Conservation (phyloP, 2,888 invertebrate species). For the Himalopsyche japonica region DNA sequence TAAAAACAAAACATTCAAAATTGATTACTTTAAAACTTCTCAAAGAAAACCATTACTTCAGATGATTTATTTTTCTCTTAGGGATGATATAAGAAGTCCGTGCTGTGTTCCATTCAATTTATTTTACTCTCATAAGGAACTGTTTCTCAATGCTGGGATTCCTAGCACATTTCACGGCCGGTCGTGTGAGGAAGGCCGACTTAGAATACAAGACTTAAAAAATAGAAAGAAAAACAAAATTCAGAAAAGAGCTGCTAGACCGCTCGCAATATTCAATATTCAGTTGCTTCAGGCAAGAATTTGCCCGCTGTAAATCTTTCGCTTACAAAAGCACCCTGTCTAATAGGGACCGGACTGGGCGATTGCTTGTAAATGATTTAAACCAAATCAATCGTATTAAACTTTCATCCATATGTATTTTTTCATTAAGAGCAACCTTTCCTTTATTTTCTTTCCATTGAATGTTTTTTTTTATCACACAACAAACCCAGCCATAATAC, state of each 20-base stretch:
- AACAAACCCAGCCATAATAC: not conserved
- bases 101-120: constrained; percentile 7
- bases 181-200: constrained; percentile 1
- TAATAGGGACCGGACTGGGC: constrained; percentile 22
- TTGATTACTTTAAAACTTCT: not conserved
- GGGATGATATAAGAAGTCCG: not conserved
- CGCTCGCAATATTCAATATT: constrained; percentile 37
- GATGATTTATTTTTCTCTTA: not conserved
- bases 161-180: constrained; percentile 2
- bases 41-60: not conserved
- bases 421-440: not conserved
- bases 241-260: constrained; percentile 4
- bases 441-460: not conserved
- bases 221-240: constrained; percentile 9
- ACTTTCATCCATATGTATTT: not conserved
- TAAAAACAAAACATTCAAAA: not conserved
- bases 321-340: constrained; percentile 34
- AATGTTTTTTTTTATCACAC: not conserved
- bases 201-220: not conserved
- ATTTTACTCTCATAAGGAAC: not conserved
- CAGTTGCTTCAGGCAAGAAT: constrained; percentile 38
- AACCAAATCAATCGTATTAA: not conserved
- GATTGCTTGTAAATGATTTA: constrained; percentile 4
- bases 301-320: constrained; percentile 39
- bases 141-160: not conserved